Evolutionary conservation across 2,888 invertebrate species (phyloP).

Genomic region (Nipponacmea schrenckii): DNA sequence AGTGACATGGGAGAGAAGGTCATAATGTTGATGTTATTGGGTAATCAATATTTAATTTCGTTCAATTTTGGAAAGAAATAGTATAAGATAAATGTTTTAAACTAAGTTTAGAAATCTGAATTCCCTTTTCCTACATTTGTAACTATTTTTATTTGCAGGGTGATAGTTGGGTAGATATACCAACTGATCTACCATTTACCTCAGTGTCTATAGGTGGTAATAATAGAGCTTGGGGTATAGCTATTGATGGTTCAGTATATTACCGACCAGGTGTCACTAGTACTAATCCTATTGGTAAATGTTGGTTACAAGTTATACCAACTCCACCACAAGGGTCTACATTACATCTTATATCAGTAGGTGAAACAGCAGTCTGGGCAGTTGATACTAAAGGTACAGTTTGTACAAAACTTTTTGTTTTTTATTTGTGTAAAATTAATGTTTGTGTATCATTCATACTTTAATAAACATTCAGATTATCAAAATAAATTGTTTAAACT

Average conservation of each 20-base stretch:
- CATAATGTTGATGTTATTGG: too few relatives aligned
- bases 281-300: constrained; percentile 77
- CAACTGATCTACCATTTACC: constrained; percentile 81
- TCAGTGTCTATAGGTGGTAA: constrained; percentile 70
- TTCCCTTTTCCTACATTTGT: too few relatives aligned
- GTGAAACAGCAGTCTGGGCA: constrained; percentile 82
- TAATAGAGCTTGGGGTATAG: constrained; percentile 78
- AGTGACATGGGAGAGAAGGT: background rate
- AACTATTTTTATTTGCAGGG: constrained; percentile 70
- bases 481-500: too few relatives aligned
- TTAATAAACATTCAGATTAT: too few relatives aligned
- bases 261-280: constrained; percentile 84
- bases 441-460: too few relatives aligned
- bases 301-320: constrained; percentile 84
- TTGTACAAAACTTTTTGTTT: too few relatives aligned
- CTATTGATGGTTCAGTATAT: constrained; percentile 86
- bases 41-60: too few relatives aligned
- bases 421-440: too few relatives aligned
- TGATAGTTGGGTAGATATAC: constrained; percentile 80
- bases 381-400: constrained; percentile 73
- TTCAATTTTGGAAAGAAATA: too few relatives aligned
- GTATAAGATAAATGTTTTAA: too few relatives aligned
- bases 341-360: constrained; percentile 76
- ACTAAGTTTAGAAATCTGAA: too few relatives aligned
- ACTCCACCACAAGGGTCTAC: constrained; percentile 72